Base-by-base conservation (phyloP, 2,888 invertebrate genomes). In the Enchytraeus crypticus region DNA sequence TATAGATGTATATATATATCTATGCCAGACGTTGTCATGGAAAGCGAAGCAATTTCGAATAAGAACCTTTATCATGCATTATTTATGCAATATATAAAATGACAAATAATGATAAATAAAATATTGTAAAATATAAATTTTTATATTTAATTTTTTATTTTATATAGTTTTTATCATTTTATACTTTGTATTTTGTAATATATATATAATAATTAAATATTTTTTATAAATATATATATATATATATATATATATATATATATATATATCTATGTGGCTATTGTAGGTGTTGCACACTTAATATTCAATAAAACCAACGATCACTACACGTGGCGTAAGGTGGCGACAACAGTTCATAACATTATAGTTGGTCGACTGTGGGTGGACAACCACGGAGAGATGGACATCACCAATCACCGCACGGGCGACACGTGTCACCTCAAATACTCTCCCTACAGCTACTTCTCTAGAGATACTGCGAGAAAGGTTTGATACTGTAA, bases 381-480 rank as follows among this genome's bases (percentile, higher is more conserved):
- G 98, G 93, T 99, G 62, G 98, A 99, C 83, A 93, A 98, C 81
- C 93, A 96, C 78, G 98, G 98, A 53, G 97, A 98, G 78, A 97
- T 95, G 92, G 95, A 96, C 79, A 97, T 98, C 67, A 84, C 86
- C 63, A 95, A 96, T 77, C 88, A 89, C 66, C 87, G 86, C 51
- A 86, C 87, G 58, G 92, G 92, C 57, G 89, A 92, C 76, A 91
- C 90, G 79, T 97, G 97, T 80, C 90, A 92, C 77, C 85, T 99
- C 71, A 97, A 95, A 81, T 99, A 91, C 82, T 87, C 91, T 76
- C 93, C 97, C 27, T 98, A 98, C 81, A 93, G 95, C 66, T 98
- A 98, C 83, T 99, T 99, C 82, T 90, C 92, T 67, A 86, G 93
- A 74, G 97, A 98, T 77, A 87, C 88, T 69, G 97, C 96, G 75